Evolutionary conservation across 37 sponge, comb jelly and placozoan species (phyloP).

Genomic region (Axinella damicornis): DNA sequence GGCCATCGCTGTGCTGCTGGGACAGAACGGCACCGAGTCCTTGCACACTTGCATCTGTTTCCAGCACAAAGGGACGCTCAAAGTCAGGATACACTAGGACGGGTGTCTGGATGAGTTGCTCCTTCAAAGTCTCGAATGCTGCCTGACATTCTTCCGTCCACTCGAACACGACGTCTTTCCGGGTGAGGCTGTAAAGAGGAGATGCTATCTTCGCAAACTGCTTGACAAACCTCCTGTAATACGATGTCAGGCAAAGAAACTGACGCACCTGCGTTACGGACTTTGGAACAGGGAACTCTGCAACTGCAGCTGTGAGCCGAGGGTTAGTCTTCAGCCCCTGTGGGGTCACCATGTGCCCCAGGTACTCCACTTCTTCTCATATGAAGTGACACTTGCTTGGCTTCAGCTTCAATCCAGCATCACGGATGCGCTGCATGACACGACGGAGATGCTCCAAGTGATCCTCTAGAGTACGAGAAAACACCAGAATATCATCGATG

Average conservation of each 20-base stretch:
- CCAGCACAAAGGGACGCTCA: background rate
- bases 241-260: conserved; percentile 30
- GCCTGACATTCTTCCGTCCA: conserved; percentile 32
- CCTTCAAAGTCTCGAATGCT: conserved; percentile 15
- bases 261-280: background rate
- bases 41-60: background rate
- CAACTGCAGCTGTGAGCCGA: conserved; percentile 3
- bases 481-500: conserved; percentile 48
- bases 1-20: background rate
- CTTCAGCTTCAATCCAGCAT: conserved; percentile 23
- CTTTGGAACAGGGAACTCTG: background rate
- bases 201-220: conserved; percentile 10
- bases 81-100: conserved; percentile 7
- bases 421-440: conserved; percentile 11
- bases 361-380: conserved; percentile 33
- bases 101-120: background rate
- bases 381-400: conserved; percentile 41
- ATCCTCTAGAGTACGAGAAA: conserved; percentile 43
- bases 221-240: conserved; percentile 30
- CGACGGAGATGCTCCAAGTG: conserved; percentile 20
- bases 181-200: conserved; percentile 8
- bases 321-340: conserved; percentile 10
- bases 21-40: conserved; percentile 1
- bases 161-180: conserved; percentile 2
- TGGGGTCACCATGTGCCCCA: conserved; percentile 30